Evolutionary conservation across 2,797 vertebrate species (phyloP).

Genomic region (Rhincodon typus): DNA sequence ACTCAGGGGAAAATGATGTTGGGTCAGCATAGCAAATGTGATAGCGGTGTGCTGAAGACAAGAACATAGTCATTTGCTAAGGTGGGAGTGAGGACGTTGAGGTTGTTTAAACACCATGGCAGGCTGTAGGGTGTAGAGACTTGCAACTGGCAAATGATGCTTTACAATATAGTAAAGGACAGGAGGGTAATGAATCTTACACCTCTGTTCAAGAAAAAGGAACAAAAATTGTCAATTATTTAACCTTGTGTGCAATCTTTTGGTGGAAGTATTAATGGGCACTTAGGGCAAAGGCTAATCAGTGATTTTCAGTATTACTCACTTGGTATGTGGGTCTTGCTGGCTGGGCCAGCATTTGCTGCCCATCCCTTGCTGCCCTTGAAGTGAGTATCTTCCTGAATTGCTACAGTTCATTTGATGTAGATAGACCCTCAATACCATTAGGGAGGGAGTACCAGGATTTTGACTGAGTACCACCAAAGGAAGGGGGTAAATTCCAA

Average conservation of each 20-base stretch:
- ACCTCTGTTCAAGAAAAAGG: not conserved
- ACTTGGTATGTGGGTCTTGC: not conserved
- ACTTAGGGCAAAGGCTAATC: not conserved
- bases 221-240: not conserved
- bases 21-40: not conserved
- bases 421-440: too few relatives aligned
- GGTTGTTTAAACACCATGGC: not conserved
- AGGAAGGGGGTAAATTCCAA: too few relatives aligned
- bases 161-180: not conserved
- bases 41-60: not conserved
- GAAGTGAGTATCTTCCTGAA: not conserved
- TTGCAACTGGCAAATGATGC: not conserved
- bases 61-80: not conserved
- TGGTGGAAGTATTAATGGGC: not conserved
- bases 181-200: not conserved
- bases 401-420: not conserved
- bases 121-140: not conserved
- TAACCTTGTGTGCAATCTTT: not conserved
- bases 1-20: not conserved
- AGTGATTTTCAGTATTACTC: not conserved
- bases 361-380: not conserved
- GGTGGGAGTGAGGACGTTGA: not conserved
- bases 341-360: not conserved
- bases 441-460: too few relatives aligned
- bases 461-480: too few relatives aligned